Evolutionary conservation across 2,797 vertebrate species (phyloP), one percentile per base, ranked within the genome.

Genomic region (Coranthus polyacanthus): DNA sequence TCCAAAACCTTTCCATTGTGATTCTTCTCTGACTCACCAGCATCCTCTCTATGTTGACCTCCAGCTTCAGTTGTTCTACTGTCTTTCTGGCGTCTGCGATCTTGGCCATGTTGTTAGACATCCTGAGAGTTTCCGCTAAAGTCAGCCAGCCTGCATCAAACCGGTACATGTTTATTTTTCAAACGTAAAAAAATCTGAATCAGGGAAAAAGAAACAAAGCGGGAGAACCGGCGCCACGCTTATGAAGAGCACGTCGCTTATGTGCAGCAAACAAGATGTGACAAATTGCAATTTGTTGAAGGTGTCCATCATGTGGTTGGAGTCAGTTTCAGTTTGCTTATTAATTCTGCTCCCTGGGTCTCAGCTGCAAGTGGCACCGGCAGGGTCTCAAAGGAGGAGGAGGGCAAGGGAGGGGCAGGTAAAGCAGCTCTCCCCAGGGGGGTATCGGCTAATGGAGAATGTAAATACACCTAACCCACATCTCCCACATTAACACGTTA

Each of bases 71-170:
- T 34, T 97, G 96, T 39, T 98, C 96, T 60, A 98, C 96, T 0
- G 94, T 95, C 88, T 96, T 96, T 22, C 96, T 91, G 12, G 96
- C 96, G 39, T 98, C 96, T 13, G 95, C 95, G 12, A 98, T 97
- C 88, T 96, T 97, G 64, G 95, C 95, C 95, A 97, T 97, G 92
- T 96, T 96, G 88, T 97, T 97, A 3, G 96, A 96, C 96, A 98
- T 98, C 68, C 68, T 90, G 54, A 17, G 2, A 3, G 34, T 53
- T 69, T 26, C 26, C 39, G 0, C 29, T 16, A 11, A 68, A 53
- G 32, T 68, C 78, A 68, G 22, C 12, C 62, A 54, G 51, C 67
- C 76, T 83, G 81, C 49, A 54, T 42, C 12, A 64, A 72, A 66
- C 38, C n/a, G 62, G 53, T 2, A 50, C 9, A 54, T 17, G 42